Conservation (phyloP, 2,888 invertebrate species). For the Thecocarcelia acutangulata region DNA sequence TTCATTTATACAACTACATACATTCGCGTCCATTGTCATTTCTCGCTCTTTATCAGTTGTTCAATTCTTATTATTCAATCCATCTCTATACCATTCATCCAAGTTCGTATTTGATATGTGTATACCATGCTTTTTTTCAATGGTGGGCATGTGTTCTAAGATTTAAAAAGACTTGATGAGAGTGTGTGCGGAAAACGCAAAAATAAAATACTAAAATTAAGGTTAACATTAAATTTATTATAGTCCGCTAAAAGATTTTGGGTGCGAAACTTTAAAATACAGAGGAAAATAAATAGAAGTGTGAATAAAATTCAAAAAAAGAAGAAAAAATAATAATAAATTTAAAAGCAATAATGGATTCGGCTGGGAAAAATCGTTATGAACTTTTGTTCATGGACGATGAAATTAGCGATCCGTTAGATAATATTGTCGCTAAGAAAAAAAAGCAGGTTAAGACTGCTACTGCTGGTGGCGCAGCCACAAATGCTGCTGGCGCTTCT, state of each 20-base stretch:
- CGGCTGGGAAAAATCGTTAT: slow-evolving; percentile 81
- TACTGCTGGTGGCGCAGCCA: slow-evolving; percentile 69
- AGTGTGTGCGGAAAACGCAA: slow-evolving; percentile 73
- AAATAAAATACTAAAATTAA: slow-evolving; percentile 75
- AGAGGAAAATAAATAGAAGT: slow-evolving; percentile 53
- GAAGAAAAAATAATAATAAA: slow-evolving; percentile 60
- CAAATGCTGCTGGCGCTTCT: slow-evolving; percentile 61
- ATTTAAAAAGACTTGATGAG: slow-evolving; percentile 63
- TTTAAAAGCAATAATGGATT: slow-evolving; percentile 77
- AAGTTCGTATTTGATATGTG: slow-evolving; percentile 75
- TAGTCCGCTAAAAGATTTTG: slow-evolving; percentile 69
- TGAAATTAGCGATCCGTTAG: slow-evolving; percentile 81
- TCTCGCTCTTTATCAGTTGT: slow-evolving; percentile 29
- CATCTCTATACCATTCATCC: slow-evolving; percentile 47
- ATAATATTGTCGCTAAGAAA: slow-evolving; percentile 80
- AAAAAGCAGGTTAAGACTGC: slow-evolving; percentile 77
- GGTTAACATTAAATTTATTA: slow-evolving; percentile 74
- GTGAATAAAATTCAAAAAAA: slow-evolving; percentile 62
- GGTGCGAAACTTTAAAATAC: slow-evolving; percentile 65
- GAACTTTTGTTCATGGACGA: slow-evolving; percentile 82
- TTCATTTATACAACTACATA: slow-evolving; percentile 18
- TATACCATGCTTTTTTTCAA: slow-evolving; percentile 75
- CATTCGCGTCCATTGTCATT: slow-evolving; percentile 10
- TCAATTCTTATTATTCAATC: slow-evolving; percentile 33
- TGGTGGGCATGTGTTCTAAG: slow-evolving; percentile 73